Percentiles rank a stretch among this genome's conserved stretches.
These are phyloP conservation scores for Tursiops truncatus DNA, from an alignment of 2,113 vertebrate species.

Conservation along the genomic window DNA sequence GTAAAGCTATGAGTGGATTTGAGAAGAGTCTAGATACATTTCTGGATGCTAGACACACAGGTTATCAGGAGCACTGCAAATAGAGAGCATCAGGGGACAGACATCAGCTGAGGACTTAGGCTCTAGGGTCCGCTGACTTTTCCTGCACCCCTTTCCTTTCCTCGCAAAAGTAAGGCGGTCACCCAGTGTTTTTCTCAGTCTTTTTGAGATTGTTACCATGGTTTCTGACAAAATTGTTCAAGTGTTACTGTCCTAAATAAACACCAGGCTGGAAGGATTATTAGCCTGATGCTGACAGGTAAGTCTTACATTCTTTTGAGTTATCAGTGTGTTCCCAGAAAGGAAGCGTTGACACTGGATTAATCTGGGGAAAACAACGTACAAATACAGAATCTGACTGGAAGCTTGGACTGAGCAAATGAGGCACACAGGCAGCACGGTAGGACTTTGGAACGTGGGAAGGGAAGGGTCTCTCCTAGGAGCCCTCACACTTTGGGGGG, in stretches of 20 bases:
- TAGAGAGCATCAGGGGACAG: background rate
- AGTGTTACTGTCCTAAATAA: background rate
- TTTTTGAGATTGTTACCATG: background rate
- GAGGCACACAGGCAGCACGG: background rate
- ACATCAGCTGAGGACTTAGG: background rate
- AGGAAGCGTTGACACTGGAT: background rate
- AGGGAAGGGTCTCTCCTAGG: background rate
- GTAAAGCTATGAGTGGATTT: background rate
- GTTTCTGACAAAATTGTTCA: background rate
- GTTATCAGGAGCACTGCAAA: background rate
- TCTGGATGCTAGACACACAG: background rate
- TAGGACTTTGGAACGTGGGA: background rate
- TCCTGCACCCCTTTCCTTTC: background rate
- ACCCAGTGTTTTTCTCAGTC: background rate
- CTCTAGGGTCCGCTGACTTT: background rate
- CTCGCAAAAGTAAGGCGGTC: background rate
- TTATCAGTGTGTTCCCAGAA: background rate
- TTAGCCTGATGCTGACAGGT: background rate
- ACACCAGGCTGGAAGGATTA: background rate
- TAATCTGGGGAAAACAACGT: background rate
- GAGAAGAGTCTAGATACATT: background rate
- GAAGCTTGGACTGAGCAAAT: background rate
- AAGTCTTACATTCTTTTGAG: background rate
- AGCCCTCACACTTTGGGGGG: background rate
- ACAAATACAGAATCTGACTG: background rate